Evolutionary conservation across 2,797 vertebrate species (phyloP), one percentile per base, ranked within the genome.

Genomic region (Enteromius radiatus): DNA sequence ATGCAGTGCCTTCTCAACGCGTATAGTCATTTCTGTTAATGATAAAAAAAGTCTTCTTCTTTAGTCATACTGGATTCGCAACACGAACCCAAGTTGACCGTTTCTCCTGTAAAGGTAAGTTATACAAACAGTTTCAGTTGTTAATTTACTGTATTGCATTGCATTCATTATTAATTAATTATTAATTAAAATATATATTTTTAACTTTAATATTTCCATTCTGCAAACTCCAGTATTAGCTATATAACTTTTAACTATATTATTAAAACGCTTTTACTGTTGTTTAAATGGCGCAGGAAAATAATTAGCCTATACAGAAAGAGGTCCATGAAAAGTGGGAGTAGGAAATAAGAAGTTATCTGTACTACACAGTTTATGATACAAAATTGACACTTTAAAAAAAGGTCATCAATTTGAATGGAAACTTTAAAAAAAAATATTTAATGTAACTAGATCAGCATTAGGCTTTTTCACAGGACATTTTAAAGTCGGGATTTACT

Each of bases 71-170:
- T 80, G 76, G 73, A 86, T 43, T 76, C 65, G 12, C 28, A 67
- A 71, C 43, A 36, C 73, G 5, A 52, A 59, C 54, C 15, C 4
- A 78, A 56, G 33, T 70, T 75, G 67, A 84, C 79, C 23, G 36
- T 80, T 86, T 56, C 71, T 81, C 33, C n/a, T 28, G n/a, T 45
- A 33, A 82, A 81, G 87, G 87, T 84, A 86, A 83, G 65, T 74
- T 74, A 54, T 26, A 49, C 19, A 73, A 43, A 19, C 31, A 23
- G 1, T 23, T 68, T 36, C 19, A 41, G 1, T 31, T 31, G 15
- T 63, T 17, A 1, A 19, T 31, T 63, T 4, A 19, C 28, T n/a
- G 21, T 54, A 45, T 45, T 45, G 43, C 4, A 15, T 45, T 45
- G 43, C 5, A 45, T 45, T 45, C 43, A 11, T 10, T 43, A 43